Evolutionary conservation across 2,797 vertebrate species (phyloP), one percentile per base, ranked within the genome.

Genomic region (Argyrosomus regius): DNA sequence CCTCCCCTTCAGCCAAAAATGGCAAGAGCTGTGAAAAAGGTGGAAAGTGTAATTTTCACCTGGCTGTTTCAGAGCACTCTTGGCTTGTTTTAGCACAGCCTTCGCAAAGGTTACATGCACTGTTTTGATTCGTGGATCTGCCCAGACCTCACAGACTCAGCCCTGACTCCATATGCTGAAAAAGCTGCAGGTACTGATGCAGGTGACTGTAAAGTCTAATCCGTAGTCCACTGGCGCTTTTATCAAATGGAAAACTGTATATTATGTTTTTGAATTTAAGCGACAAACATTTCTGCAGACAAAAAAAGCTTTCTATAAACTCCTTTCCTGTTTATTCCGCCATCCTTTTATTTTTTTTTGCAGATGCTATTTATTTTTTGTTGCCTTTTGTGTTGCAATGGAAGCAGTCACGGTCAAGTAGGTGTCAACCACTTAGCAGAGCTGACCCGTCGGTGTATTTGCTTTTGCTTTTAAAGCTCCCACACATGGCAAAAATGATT

Each of bases 401-500:
- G 75, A 45, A 62, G 49, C 70, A 60, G 24, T 72, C 74, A 73
- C 17, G 0, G 59, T 69, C 26, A 63, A 82, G 62, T 72, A 26
- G 31, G 17, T 60, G 41, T 18, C 56, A 54, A 49, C 54, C 26
- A 64, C 49, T 60, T 77, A 67, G 26, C 41, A 9, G 41, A 48
- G 52, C 52, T 64, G 49, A 54, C 71, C 50, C 45, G 43, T 49
- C 3, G 2, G 18, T 75, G 59, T 81, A 76, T 78, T 74, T 70
- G 71, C 53, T 31, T 77, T 80, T 72, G 48, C 48, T 50, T 73
- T 77, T 53, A 72, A 78, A 76, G 46, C 72, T 64, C 66, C 58
- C 39, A 72, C 58, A 52, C 31, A 48, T 7, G 5, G 50, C 35
- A n/a, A 58, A 50, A 49, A 28, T 4, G 76, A 41, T 63, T 58